A percentile compares a stretch with the other conserved stretches of the same genome.
Evolutionary conservation across 2,888 invertebrate genomes (phyloP).

Genomic region (Luffia ferchaultella): DNA sequence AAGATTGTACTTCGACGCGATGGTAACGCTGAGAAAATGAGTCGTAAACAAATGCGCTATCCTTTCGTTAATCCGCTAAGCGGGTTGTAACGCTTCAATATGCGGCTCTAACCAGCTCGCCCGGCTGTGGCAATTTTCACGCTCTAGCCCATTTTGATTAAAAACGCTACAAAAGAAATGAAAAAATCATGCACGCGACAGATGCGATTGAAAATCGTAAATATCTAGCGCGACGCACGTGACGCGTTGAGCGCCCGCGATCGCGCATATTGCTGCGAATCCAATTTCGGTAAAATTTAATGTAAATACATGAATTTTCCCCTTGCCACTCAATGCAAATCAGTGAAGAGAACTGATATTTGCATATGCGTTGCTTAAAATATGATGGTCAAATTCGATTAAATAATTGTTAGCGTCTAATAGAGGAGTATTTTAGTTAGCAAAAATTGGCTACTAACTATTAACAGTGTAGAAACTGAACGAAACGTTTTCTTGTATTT

Average conservation of each 20-base stretch:
- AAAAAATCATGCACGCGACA: slow-evolving; percentile 26
- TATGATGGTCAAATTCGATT: too few relatives aligned
- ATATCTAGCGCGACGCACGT: slow-evolving; percentile 42
- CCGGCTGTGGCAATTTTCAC: not conserved
- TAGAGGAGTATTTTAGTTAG: too few relatives aligned
- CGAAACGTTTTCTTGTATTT: too few relatives aligned
- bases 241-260: slow-evolving; percentile 30
- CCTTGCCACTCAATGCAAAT: slow-evolving; percentile 61
- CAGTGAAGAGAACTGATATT: slow-evolving; percentile 64
- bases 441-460: too few relatives aligned
- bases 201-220: slow-evolving; percentile 55
- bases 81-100: slow-evolving; percentile 29
- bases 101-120: slow-evolving; percentile 25
- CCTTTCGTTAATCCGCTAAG: slow-evolving; percentile 31
- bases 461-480: too few relatives aligned
- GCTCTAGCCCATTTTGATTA: slow-evolving; percentile 27
- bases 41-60: not conserved
- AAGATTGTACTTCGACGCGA: not conserved
- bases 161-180: slow-evolving; percentile 32
- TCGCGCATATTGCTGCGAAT: slow-evolving; percentile 24
- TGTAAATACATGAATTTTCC: slow-evolving; percentile 64
- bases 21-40: not conserved
- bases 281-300: slow-evolving; percentile 61
- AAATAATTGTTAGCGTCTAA: too few relatives aligned
- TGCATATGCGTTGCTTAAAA: slow-evolving; percentile 62